A percentile compares a stretch with the other conserved stretches of the same genome.
phyloP scores from a whole-genome alignment of 1,140 invertebrate genomes.

The Pantala flavescens region DNA sequence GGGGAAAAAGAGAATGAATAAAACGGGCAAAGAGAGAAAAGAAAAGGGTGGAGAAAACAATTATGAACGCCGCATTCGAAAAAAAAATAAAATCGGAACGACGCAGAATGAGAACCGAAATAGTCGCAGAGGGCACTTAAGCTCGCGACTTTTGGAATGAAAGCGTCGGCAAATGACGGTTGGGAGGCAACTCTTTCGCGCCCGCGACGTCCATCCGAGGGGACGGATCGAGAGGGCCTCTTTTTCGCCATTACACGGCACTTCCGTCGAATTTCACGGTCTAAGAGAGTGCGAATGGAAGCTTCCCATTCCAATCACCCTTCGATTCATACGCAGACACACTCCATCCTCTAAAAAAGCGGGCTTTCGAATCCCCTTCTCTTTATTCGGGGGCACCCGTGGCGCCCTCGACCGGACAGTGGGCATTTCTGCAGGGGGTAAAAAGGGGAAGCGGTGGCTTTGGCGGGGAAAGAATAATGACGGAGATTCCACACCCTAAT shows the following conservation, averaged over 20 bases:
- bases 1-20: no score
- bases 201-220: background rate
- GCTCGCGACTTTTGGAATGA: background rate
- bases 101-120: background rate
- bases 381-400: background rate
- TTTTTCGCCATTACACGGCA: background rate
- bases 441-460: background rate
- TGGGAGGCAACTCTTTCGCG: background rate
- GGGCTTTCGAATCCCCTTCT: no score
- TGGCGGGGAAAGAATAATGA: slow-evolving; percentile 8
- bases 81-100: background rate
- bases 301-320: background rate
- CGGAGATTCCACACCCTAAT: background rate
- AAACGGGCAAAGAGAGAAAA: background rate
- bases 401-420: background rate
- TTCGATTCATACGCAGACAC: background rate
- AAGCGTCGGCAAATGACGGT: background rate
- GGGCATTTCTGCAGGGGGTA: background rate
- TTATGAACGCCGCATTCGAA: background rate
- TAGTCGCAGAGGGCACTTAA: background rate
- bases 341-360: background rate
- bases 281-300: background rate
- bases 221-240: background rate
- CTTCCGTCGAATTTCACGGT: slow-evolving; percentile 4
- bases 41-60: background rate